Evolutionary conservation across 2,797 vertebrate species (phyloP).

Genomic region (Dryobates pubescens): DNA sequence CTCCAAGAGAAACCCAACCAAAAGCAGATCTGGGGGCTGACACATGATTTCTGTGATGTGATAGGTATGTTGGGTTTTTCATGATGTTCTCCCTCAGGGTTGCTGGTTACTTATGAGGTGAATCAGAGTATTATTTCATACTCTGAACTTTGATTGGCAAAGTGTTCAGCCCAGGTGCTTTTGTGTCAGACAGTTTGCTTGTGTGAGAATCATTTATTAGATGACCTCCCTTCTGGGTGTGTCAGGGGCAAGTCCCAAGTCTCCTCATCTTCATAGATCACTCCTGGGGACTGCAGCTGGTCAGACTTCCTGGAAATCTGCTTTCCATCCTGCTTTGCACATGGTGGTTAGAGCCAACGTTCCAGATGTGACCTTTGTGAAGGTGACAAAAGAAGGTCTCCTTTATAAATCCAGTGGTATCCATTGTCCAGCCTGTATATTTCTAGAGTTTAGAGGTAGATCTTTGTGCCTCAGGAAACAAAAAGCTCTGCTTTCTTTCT

Average conservation of each 20-base stretch:
- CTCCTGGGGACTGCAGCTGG: background rate
- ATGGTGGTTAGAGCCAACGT: background rate
- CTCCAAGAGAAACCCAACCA: background rate
- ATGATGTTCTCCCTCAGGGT: rapidly evolving
- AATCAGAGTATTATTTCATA: background rate
- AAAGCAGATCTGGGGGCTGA: background rate
- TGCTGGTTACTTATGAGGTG: background rate
- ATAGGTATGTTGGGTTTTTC: background rate
- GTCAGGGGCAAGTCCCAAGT: background rate
- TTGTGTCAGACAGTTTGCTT: background rate
- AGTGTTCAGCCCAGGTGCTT: background rate
- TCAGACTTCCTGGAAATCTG: background rate
- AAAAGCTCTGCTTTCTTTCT: constrained; percentile 7
- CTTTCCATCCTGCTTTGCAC: background rate
- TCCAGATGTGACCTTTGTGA: constrained; percentile 7
- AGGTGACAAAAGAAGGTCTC: constrained; percentile 11
- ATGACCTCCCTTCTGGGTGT: background rate
- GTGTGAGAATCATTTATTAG: background rate
- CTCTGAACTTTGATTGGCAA: background rate
- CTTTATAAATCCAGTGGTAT: constrained; percentile 14
- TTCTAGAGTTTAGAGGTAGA: background rate
- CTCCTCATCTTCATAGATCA: background rate
- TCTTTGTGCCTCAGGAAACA: constrained; percentile 22
- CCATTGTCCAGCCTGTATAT: background rate
- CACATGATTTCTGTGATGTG: background rate